Evolutionary conservation across 1,140 invertebrate species (phyloP), one percentile per base, ranked within the genome.

Genomic region (Tetranychus urticae): DNA sequence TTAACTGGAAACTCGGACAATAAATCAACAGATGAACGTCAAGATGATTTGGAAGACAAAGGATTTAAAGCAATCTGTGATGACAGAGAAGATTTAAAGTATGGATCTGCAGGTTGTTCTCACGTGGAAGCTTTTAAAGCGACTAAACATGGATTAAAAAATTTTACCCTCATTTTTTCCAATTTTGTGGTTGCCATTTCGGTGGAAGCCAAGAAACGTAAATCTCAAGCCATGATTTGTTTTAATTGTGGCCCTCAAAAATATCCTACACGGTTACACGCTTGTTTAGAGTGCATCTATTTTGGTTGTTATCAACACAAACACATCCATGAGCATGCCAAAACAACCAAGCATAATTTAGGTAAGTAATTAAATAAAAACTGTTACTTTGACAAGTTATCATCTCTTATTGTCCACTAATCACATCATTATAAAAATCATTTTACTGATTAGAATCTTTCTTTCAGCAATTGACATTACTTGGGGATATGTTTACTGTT

Each of bases 401-500:
- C 50, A 59, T 54, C 6, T 55, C 34, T 48, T 59, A 36, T 61
- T 23, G 13, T 47, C 34, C 13, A 39, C 42, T 36, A 47, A 34
- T 56, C 23, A 48, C 10, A 10, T 23, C 39, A 42, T 34, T 7
- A 23, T 33, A 14, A 39, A n/a, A 5, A 50, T 10, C 3, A 14
- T 35, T 57, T 8, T 42, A 45, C 31, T 55, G 6, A 34, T 31
- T 35, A 39, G 1, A 58, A 59, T 58, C 50, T 52, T 58, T 61
- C 50, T 69, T 72, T 36, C n/a, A 64, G 76, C 86, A 61, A 77
- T 94, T 63, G 90, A 96, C 70, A 73, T 94, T 14, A 79, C 79
- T 45, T 88, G 88, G 73, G 91, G 90, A 54, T 83, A 86, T 69
- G 77, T 96, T n/a, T 84, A 84, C 71, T 97, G 92, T 75, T 82